Evolutionary conservation across 2,888 invertebrate species (phyloP), one percentile per base, ranked within the genome.

Genomic region (Chrysodeixis includens): DNA sequence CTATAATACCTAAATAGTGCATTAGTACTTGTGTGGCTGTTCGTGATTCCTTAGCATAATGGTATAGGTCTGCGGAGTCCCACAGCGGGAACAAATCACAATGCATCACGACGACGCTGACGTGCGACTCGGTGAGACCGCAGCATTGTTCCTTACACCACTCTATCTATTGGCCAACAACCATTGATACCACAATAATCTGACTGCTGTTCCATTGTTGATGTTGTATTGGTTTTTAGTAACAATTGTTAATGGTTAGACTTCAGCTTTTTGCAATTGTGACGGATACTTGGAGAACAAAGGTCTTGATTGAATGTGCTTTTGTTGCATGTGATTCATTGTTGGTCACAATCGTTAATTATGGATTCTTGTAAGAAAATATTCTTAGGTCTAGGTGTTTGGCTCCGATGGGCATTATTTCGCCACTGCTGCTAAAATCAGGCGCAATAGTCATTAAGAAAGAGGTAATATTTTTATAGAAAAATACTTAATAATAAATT

Each of bases 141-240:
- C 32, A 9, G 40, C 52, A 73, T 58, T 76, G 66, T 64, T 51
- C n/a, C 20, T 18, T 14, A n/a, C 46, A 52, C 46, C 67, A 51
- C 32, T 49, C 18, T 32, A 75, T 70, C 66, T 65, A 72, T 77
- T 69, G 46, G 60, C 66, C 65, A 65, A 65, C 76, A 59, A 20
- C 59, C 52, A 69, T 61, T 65, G 72, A 74, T 76, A 62, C 53
- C 0, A 20, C 30, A 74, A 55, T 30, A 65, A 67, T 61, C 40
- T 40, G 26, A 26, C 52, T 58, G 62, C 10, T 78, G 61, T 69
- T 72, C 62, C 53, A 79, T 68, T 72, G 74, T 71, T 35, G 16
- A 51, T 62, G 57, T 74, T 66, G 62, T 61, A 16, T 16, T 2
- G 4, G 55, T 75, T 72, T 68, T 75, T 73, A 46, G 51, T 52